A percentile compares a stretch with the other conserved stretches of the same genome.
Evolutionary conservation across 2,888 invertebrate species (phyloP).

Genomic region (Plebejus argus): DNA sequence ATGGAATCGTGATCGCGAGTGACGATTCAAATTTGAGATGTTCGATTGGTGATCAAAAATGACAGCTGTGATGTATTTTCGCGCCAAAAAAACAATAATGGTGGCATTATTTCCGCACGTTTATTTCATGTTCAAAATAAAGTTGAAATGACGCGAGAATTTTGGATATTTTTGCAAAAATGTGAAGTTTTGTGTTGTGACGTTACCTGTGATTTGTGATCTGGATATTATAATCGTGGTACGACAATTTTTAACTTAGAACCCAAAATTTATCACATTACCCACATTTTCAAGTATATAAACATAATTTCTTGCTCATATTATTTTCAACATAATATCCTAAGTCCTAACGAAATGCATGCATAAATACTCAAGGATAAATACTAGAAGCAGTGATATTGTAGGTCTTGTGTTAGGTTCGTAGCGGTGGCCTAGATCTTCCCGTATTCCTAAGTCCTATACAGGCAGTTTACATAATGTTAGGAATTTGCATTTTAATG

Average conservation of each 20-base stretch:
- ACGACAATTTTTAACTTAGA: background rate
- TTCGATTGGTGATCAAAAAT: slow-evolving; percentile 53
- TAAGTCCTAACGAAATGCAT: no score
- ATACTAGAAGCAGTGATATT: background rate
- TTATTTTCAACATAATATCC: no score
- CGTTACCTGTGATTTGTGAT: slow-evolving; percentile 42
- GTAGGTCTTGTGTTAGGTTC: slow-evolving; percentile 37
- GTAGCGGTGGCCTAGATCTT: slow-evolving; percentile 30
- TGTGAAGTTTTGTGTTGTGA: slow-evolving; percentile 46
- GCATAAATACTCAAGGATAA: background rate
- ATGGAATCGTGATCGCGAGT: slow-evolving; percentile 27
- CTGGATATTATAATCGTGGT: slow-evolving; percentile 36
- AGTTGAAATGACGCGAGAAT: slow-evolving; percentile 72
- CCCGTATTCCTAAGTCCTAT: slow-evolving; percentile 17
- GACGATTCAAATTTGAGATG: slow-evolving; percentile 35
- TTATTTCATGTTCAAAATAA: slow-evolving; percentile 74
- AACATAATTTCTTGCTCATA: background rate
- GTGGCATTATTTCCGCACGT: slow-evolving; percentile 59
- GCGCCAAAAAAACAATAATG: slow-evolving; percentile 73
- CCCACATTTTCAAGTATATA: background rate
- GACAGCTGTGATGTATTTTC: slow-evolving; percentile 62
- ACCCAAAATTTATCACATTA: background rate
- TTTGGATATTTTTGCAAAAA: slow-evolving; percentile 55
- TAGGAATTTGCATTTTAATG: slow-evolving; percentile 10
- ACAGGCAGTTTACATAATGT: slow-evolving; percentile 1